Conservation (phyloP, 1,140 invertebrate genomes). For the Ephestia elutella region DNA sequence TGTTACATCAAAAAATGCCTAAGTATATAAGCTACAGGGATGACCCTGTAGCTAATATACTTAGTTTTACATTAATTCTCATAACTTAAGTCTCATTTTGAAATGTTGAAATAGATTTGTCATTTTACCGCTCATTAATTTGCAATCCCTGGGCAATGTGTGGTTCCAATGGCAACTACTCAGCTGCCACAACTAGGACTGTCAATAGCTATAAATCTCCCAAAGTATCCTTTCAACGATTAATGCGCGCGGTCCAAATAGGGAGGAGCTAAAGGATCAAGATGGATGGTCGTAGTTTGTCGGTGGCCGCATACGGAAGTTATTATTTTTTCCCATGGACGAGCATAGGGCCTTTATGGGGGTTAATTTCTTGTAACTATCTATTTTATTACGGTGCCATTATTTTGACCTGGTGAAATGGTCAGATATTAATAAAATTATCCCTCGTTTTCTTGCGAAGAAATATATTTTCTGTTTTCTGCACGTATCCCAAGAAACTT, state of each 20-base stretch:
- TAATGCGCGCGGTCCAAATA: background rate
- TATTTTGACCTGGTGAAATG: background rate
- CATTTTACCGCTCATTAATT: background rate
- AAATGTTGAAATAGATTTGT: too few relatives aligned
- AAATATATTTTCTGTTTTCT: too few relatives aligned
- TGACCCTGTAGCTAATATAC: too few relatives aligned
- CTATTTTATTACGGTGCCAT: background rate
- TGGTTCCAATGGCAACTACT: background rate
- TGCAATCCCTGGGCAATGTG: background rate
- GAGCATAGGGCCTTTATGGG: background rate
- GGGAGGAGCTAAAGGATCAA: background rate
- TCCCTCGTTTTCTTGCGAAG: background rate
- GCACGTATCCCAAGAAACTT: too few relatives aligned
- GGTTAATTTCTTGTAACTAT: background rate
- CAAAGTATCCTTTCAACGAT: constrained; percentile 2
- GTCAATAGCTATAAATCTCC: constrained; percentile 1
- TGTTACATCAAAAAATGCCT: too few relatives aligned
- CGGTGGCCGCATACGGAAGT: background rate
- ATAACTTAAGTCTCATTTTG: too few relatives aligned
- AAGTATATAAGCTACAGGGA: too few relatives aligned
- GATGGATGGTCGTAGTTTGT: background rate
- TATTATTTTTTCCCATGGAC: background rate
- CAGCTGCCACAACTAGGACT: background rate
- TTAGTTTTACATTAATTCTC: too few relatives aligned
- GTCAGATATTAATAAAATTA: too few relatives aligned